Base-by-base conservation (phyloP, 2,113 vertebrate genomes). In the Ameiurus melas region DNA sequence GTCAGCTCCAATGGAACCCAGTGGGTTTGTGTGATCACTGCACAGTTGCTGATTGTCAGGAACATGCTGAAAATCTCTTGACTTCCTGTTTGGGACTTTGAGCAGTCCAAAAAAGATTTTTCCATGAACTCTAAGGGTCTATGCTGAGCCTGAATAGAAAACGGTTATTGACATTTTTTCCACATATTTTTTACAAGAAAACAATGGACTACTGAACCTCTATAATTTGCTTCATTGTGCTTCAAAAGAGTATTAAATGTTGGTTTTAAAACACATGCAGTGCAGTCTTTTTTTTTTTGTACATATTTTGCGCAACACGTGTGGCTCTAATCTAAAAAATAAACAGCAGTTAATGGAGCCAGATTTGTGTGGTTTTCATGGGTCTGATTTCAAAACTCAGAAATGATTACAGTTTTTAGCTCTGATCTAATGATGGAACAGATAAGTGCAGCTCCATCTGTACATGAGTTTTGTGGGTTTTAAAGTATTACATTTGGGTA, bases 71-170 rank as follows among this genome's bases (percentile, higher is more conserved):
- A 87, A 87, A 89, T 88, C 92, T 92, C 91, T 92, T 90, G 92
- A 93, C 93, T 94, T 95, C 93, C 94, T 94, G 93, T 95, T 93
- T 93, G 94, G 87, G 86, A 92, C 89, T 92, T 91, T 92, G 93
- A 91, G 91, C 93, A 91, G 91, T 91, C 92, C 92, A 92, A 91
- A 91, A 91, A 91, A 93, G 86, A 57, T 90, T 90, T 78, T 79
- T 60, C 94, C 94, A 91, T 90, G 85, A 94, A 93, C 92, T 93
- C 92, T 90, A 92, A 36, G 91, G 91, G 91, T 91, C 90, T 88
- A 57, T 39, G 83, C 86, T 75, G 89, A 85, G 87, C 70, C 84
- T 86, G 87, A 85, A 78, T 79, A 84, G 73, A 87, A 85, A 85
- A 87, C n/a, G 22, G 68, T 82, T 89, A 82, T 58, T 43, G 87